These are phyloP conservation scores for Cactoblastis cactorum DNA, from an alignment of 2,888 invertebrate genomes.

Conservation along the genomic window DNA sequence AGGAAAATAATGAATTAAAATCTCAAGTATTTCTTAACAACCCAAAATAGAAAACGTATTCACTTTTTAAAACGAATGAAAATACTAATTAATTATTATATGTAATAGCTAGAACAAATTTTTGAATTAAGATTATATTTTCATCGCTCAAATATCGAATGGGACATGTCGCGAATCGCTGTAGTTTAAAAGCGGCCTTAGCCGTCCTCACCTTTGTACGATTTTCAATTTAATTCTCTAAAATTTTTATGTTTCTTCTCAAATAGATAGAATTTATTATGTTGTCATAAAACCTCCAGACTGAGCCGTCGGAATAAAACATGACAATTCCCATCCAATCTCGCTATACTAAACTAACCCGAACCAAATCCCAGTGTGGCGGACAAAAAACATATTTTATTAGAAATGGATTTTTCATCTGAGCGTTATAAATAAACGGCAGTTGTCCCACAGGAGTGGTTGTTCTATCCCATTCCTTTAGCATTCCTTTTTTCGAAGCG, in stretches of 20 bases:
- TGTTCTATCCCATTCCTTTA: conserved; percentile 37
- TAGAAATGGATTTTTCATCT: conserved; percentile 50
- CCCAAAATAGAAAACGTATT: no score
- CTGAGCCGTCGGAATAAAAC: not conserved
- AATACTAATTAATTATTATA: no score
- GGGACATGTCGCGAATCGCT: no score
- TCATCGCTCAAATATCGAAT: no score
- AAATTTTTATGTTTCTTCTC: not conserved
- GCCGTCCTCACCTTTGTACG: no score
- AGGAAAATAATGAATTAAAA: no score
- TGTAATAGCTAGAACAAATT: no score
- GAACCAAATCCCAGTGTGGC: conserved; percentile 13
- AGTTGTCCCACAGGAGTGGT: conserved; percentile 35
- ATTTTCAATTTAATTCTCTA: not conserved
- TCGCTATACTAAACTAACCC: conserved; percentile 4
- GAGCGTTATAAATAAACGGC: conserved; percentile 47
- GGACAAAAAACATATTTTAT: conserved; percentile 32
- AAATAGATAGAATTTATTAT: not conserved
- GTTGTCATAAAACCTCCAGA: not conserved
- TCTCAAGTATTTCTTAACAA: no score
- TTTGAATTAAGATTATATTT: no score
- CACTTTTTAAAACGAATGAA: no score
- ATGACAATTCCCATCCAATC: not conserved
- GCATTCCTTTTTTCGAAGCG: conserved; percentile 38
- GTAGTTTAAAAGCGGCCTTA: no score